Evolutionary conservation across 2,113 vertebrate species (phyloP), one percentile per base, ranked within the genome.

Genomic region (Condylura cristata): DNA sequence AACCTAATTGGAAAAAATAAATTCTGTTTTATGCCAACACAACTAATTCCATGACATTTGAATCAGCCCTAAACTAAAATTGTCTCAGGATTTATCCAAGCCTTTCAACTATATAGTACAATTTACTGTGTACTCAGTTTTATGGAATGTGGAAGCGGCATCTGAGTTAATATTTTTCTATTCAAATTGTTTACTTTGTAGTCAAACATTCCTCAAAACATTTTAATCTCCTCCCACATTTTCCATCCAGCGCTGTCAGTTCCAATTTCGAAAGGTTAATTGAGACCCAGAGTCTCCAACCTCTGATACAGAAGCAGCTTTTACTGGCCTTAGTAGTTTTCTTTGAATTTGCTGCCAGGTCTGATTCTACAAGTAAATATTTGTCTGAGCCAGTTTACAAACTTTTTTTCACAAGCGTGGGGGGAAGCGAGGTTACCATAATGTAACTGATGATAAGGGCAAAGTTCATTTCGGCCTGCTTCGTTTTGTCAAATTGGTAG

Each of bases 291-390:
- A 65, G 44, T 84, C 82, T 86, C 79, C 70, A 82, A 72, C 71
- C 87, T 91, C 93, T 61, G 87, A 83, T 75, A 94, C 84, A 90
- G 97, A 94, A 96, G 95, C 87, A 85, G 48, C 41, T 83, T 90
- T 89, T 89, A 66, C 81, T 7, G 16, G 48, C 76, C 76, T 92
- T 96, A 66, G 93, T 81, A 63, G 44, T 78, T 81, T 78, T 84
- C 87, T 97, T 96, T 97, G 96, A 93, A 94, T 96, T 86, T 88
- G 28, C 81, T 96, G 94, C 96, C 96, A 95, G 93, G 41, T 78
- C 85, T 86, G 76, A 96, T 85, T 86, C 81, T 39, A 46, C 90
- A 83, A 70, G 63, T 95, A 97, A 97, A 96, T 95, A 97, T 96
- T 96, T 97, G 70, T 53, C 81, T 39, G 87, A 79, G 44, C 92